Conservation (phyloP, 2,797 vertebrate species). For the Danio choprae region DNA sequence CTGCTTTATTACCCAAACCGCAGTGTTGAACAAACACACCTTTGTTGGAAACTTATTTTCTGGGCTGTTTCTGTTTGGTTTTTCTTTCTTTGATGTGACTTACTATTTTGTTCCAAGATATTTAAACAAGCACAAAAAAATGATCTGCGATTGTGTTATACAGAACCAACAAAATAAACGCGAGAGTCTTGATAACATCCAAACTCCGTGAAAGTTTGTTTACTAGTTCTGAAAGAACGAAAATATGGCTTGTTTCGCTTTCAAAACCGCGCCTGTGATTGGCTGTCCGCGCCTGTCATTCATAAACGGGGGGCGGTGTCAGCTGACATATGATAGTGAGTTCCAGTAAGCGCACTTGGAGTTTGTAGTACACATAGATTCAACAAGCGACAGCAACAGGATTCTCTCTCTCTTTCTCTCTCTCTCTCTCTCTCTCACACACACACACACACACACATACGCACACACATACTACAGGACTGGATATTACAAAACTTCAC, state of each 20-base stretch:
- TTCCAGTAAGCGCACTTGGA: conserved; percentile 84
- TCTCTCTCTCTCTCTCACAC: too few species aligned
- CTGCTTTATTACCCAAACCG: too few species aligned
- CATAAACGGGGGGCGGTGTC: conserved; percentile 72
- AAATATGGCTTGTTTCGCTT: conserved; percentile 63
- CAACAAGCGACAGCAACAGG: conserved; percentile 74
- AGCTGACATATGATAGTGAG: conserved; percentile 79
- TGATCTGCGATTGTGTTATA: not conserved
- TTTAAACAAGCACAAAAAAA: not conserved
- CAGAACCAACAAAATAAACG: not conserved
- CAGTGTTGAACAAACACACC: not conserved
- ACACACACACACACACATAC: too few species aligned
- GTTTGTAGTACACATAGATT: conserved; percentile 64
- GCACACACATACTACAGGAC: conserved; percentile 44
- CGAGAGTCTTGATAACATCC: not conserved
- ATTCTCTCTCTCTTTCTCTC: not conserved
- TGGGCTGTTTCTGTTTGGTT: not conserved
- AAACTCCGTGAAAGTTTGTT: conserved; percentile 60
- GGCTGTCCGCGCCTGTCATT: conserved; percentile 72
- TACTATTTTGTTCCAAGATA: not conserved
- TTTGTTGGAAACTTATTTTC: not conserved
- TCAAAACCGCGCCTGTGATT: conserved; percentile 69
- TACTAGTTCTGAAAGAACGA: conserved; percentile 62
- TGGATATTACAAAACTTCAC: conserved; percentile 59
- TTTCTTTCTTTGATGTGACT: too few species aligned